Evolutionary conservation across 2,797 vertebrate species (phyloP).

Genomic region (Amazonetta brasiliensis): DNA sequence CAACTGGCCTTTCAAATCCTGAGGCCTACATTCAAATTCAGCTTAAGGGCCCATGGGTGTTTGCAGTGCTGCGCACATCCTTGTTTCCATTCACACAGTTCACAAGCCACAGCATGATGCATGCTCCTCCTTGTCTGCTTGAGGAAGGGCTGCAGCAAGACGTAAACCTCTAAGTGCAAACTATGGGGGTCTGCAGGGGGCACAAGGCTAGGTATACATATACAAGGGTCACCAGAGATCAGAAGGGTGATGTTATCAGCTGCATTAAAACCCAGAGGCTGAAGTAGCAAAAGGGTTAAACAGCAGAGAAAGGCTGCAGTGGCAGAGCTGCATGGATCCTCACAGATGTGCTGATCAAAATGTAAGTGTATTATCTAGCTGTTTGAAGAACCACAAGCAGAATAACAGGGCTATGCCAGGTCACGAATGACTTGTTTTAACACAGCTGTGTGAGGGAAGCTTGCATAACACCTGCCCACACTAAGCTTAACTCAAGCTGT

Average conservation of each 20-base stretch:
- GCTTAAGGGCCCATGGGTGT: neutral
- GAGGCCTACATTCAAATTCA: neutral
- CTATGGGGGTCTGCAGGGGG: neutral
- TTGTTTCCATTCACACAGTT: neutral
- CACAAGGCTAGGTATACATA: too few relatives aligned
- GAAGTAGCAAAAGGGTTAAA: neutral
- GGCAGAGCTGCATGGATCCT: neutral
- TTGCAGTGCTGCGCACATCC: neutral
- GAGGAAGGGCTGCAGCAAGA: neutral
- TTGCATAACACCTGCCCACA: conserved; percentile 74
- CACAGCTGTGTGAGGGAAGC: conserved; percentile 69
- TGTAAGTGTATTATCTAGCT: neutral
- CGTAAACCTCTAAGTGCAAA: rapidly evolving
- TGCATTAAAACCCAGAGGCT: neutral
- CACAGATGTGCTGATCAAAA: conserved; percentile 28
- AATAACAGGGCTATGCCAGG: conserved; percentile 45
- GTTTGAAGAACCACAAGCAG: neutral
- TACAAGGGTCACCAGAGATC: rapidly evolving
- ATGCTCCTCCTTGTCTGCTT: neutral
- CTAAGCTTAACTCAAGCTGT: conserved; percentile 62
- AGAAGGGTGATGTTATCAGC: neutral
- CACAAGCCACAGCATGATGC: neutral
- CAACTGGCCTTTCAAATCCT: neutral
- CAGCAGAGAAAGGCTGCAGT: neutral
- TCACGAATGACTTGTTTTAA: conserved; percentile 57